Base-by-base conservation (phyloP, 2,888 invertebrate species). In the Taphrorychus bicolor region DNA sequence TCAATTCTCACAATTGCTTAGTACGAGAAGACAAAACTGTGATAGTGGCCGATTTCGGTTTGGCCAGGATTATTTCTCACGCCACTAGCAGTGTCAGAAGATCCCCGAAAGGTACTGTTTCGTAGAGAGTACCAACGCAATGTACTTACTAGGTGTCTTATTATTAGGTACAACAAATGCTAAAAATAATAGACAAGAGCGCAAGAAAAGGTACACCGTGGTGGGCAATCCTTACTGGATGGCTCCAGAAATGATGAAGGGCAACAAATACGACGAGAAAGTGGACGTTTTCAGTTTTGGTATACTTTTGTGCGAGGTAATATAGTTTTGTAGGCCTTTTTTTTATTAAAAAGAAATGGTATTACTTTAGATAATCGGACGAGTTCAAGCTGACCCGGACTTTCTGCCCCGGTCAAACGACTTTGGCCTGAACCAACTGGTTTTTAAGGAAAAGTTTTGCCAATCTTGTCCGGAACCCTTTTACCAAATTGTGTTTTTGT, bases 191-290 rank as follows among this genome's bases (percentile, higher is more conserved):
- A 87, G 74, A 14, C 76, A 90, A 68, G 88, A 91, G 75, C 84
- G 95, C 0, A 87, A 94, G 73, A 96, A 96, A 79, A 86, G 97
- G 11, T 97, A 97, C 81, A 97, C 97, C 0, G 96, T 97, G 22
- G 97, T 97, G 0, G 97, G 97, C 1, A 97, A 95, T 85, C 97
- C 97, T 0, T 97, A 96, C 82, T 97, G 97, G 96, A 97, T 97
- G 97, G 97, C 97, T 0, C 97, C 97, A 0, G 97, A 97, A 83
- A 97, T 97, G 97, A 94, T 97, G 94, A 95, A 93, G 81, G 96
- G 96, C 17, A 93, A 94, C 77, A 93, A 93, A 72, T 97, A 97
- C 81, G 97, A 97, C 78, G 97, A 97, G 80, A 95, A 95, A 82
- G 97, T 97, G 0, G 97, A 97, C 78, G 91, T 97, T 69, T 97